These are phyloP conservation scores for Alexandromys oeconomus DNA, from an alignment of 2,797 vertebrate species.

Conservation along the genomic window DNA sequence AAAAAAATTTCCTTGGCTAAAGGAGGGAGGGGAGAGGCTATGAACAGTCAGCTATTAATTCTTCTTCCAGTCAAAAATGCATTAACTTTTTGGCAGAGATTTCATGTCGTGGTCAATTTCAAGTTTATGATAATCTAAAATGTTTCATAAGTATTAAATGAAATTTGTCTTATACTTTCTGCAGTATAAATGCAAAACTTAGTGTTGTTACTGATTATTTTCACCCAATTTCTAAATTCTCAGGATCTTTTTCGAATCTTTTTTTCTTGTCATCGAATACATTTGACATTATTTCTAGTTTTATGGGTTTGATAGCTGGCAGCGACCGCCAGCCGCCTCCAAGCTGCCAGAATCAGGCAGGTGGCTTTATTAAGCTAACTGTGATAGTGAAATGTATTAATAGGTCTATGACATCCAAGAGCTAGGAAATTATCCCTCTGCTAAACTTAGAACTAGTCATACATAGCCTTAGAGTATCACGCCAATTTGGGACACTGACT, in stretches of 20 bases:
- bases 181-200: conserved; percentile 34
- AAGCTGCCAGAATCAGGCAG: conserved; percentile 58
- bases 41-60: conserved; percentile 38
- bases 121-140: conserved; percentile 42
- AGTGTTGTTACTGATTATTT: conserved; percentile 34
- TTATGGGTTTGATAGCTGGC: conserved; percentile 55
- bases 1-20: conserved; percentile 58
- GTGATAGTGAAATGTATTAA: conserved; percentile 79
- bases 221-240: conserved; percentile 17
- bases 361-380: conserved; percentile 65
- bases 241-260: background rate
- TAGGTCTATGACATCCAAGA: conserved; percentile 77
- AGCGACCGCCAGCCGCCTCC: conserved; percentile 46
- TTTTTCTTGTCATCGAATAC: background rate
- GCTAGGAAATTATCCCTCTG: conserved; percentile 72
- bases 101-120: conserved; percentile 12
- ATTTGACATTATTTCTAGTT: conserved; percentile 7
- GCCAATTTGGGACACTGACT: conserved; percentile 54
- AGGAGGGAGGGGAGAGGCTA: background rate
- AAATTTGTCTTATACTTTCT: conserved; percentile 43
- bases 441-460: conserved; percentile 79
- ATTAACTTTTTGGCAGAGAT: conserved; percentile 53
- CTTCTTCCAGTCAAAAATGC: conserved; percentile 53
- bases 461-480: conserved; percentile 52
- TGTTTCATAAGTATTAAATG: background rate